These are phyloP conservation scores for Drosophila bocki DNA, from an alignment of 1,140 invertebrate species.

Conservation along the genomic window DNA sequence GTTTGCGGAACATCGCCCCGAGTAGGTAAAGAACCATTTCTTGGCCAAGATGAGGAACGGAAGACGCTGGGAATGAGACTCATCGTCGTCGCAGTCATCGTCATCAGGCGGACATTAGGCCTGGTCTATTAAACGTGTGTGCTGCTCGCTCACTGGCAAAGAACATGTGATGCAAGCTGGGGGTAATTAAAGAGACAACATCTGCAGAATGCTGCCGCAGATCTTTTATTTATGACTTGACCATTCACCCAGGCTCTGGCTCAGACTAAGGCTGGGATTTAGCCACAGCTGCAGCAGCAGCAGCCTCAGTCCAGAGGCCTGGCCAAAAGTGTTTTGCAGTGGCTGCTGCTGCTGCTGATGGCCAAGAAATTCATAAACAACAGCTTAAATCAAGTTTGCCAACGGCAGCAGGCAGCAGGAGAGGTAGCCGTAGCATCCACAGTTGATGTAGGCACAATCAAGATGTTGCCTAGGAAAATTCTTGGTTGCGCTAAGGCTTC, in stretches of 20 bases:
- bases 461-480: slow-evolving; percentile 77
- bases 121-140: slow-evolving; percentile 43
- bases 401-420: slow-evolving; percentile 13
- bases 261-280: background rate
- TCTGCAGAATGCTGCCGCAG: slow-evolving; percentile 61
- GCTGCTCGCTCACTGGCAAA: background rate
- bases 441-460: slow-evolving; percentile 53
- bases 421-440: background rate
- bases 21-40: background rate
- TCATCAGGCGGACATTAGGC: slow-evolving; percentile 35
- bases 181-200: slow-evolving; percentile 76
- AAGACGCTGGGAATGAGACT: slow-evolving; percentile 19
- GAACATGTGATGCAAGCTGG: slow-evolving; percentile 34
- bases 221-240: slow-evolving; percentile 77
- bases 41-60: slow-evolving; percentile 1
- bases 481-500: slow-evolving; percentile 38
- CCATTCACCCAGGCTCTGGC: slow-evolving; percentile 43
- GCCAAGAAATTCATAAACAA: slow-evolving; percentile 62
- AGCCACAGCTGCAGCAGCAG: slow-evolving; percentile 9
- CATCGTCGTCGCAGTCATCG: slow-evolving; percentile 5
- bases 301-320: background rate
- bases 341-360: slow-evolving; percentile 34
- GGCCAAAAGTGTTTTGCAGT: slow-evolving; percentile 30
- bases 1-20: slow-evolving; percentile 9
- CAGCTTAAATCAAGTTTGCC: slow-evolving; percentile 69